Conservation (phyloP, 2,113 vertebrate genomes). For the Actenoides lindsayi region DNA sequence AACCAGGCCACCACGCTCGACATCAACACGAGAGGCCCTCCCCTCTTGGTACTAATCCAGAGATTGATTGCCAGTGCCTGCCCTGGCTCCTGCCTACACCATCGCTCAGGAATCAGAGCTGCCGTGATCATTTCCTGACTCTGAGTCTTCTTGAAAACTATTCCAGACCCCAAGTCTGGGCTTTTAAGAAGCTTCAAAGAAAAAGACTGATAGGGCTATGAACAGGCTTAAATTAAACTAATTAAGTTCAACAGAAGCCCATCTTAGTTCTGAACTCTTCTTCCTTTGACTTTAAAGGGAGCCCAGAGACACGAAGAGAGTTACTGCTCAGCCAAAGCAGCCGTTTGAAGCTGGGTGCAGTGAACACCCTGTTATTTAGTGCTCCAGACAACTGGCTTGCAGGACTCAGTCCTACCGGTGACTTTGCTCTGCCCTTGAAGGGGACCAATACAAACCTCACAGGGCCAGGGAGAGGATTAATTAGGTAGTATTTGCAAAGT, state of each 20-base stretch:
- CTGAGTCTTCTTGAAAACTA: not conserved
- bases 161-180: not conserved
- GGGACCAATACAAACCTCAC: not conserved
- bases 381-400: fast-evolving
- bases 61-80: not conserved
- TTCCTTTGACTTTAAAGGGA: not conserved
- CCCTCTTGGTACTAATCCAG: too few species aligned
- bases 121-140: not conserved
- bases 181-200: not conserved
- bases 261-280: not conserved
- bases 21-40: not conserved
- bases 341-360: not conserved
- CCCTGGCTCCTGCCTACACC: not conserved
- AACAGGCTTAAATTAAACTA: not conserved
- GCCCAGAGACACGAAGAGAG: not conserved
- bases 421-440: not conserved
- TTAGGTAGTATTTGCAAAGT: not conserved
- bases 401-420: not conserved
- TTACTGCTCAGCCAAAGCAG: fast-evolving
- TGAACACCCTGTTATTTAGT: fast-evolving
- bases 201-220: fast-evolving
- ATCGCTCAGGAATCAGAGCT: not conserved
- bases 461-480: not conserved
- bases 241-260: not conserved
- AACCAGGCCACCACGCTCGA: not conserved